Evolutionary conservation across 2,888 invertebrate species (phyloP), one percentile per base, ranked within the genome.

Genomic region (Aphodius granarius): DNA sequence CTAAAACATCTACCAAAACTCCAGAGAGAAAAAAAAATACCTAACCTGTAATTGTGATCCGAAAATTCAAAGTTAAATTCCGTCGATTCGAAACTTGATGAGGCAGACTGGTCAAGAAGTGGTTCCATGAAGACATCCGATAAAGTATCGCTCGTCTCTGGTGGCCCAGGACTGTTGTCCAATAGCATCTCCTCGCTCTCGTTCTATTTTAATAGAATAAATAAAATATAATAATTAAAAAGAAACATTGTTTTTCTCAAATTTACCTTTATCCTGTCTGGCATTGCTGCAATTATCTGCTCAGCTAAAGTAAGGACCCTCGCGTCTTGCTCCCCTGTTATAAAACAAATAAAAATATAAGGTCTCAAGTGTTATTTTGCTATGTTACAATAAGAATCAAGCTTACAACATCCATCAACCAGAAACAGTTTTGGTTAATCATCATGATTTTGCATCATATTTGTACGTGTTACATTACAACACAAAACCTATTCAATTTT

Each of bases 201-300:
- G 85, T 94, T 94, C 94, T 94, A 81, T 15, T 85, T 6, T 64
- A 17, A 18, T 22, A 74, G 62, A 19, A 18, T 13, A 21, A 63
- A 73, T 65, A 9, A 22, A 19, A 23, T 68, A 13, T 23, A 63
- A 5, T 66, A 3, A 5, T 72, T 72, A 17, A 72, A 9, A 0
- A 43, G 6, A 13, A 43, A 4, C 6, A 23, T 23, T 43, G 43
- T 43, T 43, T 3, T 43, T 43, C 6, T 43, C 6, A 66, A 63
- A 74, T 81, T 84, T 86, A 95, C 95, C 93, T 99, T 99, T 86
- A 98, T 99, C 83, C 97, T 91, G 82, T 98, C 97, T 77, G 99
- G 98, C 92, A 99, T 96, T 13, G 98, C 98, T 74, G 98, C 98
- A 84, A 99, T 99, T 83, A 99, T 98, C 89, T 98, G 97, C 87